Conservation (phyloP, 2,888 invertebrate species). For the Dynastes tityus region DNA sequence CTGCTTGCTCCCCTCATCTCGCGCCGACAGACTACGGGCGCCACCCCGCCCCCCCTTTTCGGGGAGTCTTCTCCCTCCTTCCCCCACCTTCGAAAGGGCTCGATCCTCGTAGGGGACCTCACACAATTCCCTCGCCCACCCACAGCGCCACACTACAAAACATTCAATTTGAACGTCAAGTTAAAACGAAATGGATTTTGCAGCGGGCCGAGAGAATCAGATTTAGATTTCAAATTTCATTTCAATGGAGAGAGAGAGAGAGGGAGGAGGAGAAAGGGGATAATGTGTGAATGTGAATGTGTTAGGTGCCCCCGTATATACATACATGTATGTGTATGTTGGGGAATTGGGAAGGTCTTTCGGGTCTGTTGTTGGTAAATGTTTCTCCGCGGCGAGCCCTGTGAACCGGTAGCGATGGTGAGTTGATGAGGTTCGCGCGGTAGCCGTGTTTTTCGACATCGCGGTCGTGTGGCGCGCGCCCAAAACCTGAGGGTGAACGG, state of each 20-base stretch:
- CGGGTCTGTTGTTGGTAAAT: constrained; percentile 31
- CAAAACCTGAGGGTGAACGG: constrained; percentile 34
- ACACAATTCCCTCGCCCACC: constrained; percentile 54
- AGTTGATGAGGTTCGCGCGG: constrained; percentile 30
- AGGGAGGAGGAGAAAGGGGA: constrained; percentile 48
- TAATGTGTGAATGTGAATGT: constrained; percentile 58
- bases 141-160: constrained; percentile 72
- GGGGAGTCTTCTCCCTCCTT: constrained; percentile 59
- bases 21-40: constrained; percentile 57
- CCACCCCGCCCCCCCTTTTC: constrained; percentile 49
- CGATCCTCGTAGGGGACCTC: constrained; percentile 50
- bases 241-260: constrained; percentile 59
- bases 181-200: constrained; percentile 76
- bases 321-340: constrained; percentile 30
- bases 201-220: constrained; percentile 71
- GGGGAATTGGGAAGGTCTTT: constrained; percentile 24
- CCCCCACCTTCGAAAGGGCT: constrained; percentile 65
- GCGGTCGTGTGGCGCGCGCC: constrained; percentile 18
- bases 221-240: constrained; percentile 71
- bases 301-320: neutral
- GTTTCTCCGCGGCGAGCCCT: constrained; percentile 20
- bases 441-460: constrained; percentile 29
- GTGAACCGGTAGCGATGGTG: neutral
- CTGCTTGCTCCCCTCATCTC: constrained; percentile 62
- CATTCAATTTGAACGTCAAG: constrained; percentile 76